These are phyloP conservation scores for Lepidurus arcticus DNA, from an alignment of 1,140 invertebrate species.

Conservation along the genomic window DNA sequence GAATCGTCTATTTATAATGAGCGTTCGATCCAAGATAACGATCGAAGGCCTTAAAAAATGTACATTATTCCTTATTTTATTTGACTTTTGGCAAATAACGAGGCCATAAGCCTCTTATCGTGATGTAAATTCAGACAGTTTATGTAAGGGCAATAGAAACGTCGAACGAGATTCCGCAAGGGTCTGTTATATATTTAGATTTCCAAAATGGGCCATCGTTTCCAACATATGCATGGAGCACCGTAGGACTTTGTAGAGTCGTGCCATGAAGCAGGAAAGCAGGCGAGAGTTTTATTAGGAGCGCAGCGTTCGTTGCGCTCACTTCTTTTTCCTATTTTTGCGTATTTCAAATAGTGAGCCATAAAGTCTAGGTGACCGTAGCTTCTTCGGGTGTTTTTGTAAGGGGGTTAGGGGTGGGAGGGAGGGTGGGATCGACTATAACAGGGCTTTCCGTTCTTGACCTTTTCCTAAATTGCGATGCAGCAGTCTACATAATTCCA, in stretches of 20 bases:
- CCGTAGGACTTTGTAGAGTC: neutral
- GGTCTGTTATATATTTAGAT: slow-evolving; percentile 1
- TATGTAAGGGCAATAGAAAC: neutral
- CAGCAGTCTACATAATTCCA: neutral
- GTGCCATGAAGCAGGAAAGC: neutral
- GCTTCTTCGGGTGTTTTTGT: neutral
- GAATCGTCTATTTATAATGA: neutral
- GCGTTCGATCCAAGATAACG: neutral
- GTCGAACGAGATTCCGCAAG: neutral
- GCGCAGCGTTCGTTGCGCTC: slow-evolving; percentile 3
- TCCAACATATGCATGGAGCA: neutral
- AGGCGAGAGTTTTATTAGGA: neutral
- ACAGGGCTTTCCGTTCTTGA: neutral
- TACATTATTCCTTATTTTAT: too few relatives aligned
- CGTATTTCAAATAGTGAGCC: neutral
- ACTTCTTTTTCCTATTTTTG: neutral
- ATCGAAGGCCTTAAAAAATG: neutral
- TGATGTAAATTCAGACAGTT: neutral
- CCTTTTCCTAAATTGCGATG: neutral
- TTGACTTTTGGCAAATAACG: neutral
- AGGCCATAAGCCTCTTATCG: neutral
- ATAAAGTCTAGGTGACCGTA: neutral
- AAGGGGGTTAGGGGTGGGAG: neutral
- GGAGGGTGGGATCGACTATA: neutral
- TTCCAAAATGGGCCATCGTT: neutral